Evolutionary conservation across 2,797 vertebrate species (phyloP).

Genomic region (Austrolebias charrua): DNA sequence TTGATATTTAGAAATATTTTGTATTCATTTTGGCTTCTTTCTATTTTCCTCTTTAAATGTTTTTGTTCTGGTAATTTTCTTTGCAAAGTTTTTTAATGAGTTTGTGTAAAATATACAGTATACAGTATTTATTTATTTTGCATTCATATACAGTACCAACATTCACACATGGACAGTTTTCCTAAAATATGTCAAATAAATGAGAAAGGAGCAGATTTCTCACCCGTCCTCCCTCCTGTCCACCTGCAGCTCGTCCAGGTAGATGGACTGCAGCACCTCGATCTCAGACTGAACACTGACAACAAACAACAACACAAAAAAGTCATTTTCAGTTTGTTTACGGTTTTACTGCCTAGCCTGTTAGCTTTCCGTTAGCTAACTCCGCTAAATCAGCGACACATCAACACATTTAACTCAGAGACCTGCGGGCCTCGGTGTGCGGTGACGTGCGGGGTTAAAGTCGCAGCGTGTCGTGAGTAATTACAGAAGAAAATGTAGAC

Average conservation of each 20-base stretch:
- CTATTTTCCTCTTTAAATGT: too few species aligned
- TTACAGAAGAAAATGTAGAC: background rate
- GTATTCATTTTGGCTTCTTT: too few species aligned
- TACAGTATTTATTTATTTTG: too few species aligned
- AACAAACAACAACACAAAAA: background rate
- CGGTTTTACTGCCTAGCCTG: conserved; percentile 25
- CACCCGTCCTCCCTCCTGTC: conserved; percentile 79
- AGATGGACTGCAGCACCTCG: conserved; percentile 94
- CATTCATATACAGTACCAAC: too few species aligned
- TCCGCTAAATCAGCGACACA: background rate
- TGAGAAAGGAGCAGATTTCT: conserved; percentile 28
- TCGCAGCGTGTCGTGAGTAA: accelerated
- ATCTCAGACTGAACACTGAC: conserved; percentile 84
- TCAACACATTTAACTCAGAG: background rate
- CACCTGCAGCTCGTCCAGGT: conserved; percentile 89
- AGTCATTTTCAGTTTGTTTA: background rate
- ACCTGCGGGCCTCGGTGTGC: too few species aligned
- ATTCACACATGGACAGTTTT: too few species aligned
- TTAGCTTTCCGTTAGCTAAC: conserved; percentile 35
- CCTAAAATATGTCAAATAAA: too few species aligned
- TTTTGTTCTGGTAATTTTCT: too few species aligned
- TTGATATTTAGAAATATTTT: too few species aligned
- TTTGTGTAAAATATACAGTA: too few species aligned
- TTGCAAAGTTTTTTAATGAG: too few species aligned
- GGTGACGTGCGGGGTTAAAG: accelerated